These are phyloP conservation scores for Calameuta filiformis DNA, from an alignment of 2,888 invertebrate species.

Conservation along the genomic window DNA sequence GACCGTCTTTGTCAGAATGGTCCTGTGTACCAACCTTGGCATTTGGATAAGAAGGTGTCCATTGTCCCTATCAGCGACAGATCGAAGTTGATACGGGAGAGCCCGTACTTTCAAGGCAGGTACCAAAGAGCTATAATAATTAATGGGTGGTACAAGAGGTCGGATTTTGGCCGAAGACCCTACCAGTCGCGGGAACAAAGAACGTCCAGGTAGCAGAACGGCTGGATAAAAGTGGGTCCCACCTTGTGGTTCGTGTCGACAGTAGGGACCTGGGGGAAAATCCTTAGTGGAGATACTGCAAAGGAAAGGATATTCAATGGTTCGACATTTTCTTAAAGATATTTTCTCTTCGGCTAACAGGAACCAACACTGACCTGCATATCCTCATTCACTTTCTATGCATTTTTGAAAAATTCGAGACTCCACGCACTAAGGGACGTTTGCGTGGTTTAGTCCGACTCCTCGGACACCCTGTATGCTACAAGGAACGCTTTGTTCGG, in stretches of 20 bases:
- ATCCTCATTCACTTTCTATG: background rate
- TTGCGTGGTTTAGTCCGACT: slow-evolving; percentile 23
- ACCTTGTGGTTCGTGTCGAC: background rate
- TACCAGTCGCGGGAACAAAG: background rate
- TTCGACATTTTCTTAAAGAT: background rate
- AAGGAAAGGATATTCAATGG: background rate
- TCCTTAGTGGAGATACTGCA: background rate
- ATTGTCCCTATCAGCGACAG: background rate
- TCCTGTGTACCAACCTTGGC: background rate
- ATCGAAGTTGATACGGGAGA: background rate
- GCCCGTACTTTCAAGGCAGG: background rate
- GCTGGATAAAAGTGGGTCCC: background rate
- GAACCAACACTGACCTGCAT: background rate
- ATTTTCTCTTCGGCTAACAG: background rate
- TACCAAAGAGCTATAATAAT: background rate
- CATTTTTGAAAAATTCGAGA: background rate
- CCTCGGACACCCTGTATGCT: slow-evolving; percentile 49
- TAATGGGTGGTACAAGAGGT: background rate
- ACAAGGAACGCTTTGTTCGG: slow-evolving; percentile 60
- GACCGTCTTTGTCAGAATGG: background rate
- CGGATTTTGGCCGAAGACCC: background rate
- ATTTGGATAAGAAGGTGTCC: background rate
- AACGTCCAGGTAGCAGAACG: background rate
- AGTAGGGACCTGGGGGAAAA: background rate
- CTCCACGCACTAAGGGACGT: background rate